phyloP scores from a whole-genome alignment of 1,140 invertebrate species.

The Brachionus rotundiformis region DNA sequence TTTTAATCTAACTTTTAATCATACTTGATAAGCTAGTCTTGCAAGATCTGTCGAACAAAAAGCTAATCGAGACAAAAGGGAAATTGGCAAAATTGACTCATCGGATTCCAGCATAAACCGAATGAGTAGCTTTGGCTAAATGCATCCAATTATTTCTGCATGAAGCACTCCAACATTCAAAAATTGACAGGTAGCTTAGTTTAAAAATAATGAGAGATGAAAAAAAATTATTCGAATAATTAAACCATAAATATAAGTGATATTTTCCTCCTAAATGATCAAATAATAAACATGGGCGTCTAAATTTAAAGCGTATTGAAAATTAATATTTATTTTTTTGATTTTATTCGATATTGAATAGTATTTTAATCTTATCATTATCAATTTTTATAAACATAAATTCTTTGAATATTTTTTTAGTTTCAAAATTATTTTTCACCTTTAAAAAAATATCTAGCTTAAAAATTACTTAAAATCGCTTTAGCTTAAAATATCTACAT shows the following conservation, averaged over 20 bases:
- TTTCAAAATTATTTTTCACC: background rate
- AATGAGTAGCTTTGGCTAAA: background rate
- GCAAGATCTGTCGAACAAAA: background rate
- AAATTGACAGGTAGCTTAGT: conserved; percentile 4
- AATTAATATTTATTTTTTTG: background rate
- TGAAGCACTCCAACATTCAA: background rate
- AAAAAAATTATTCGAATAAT: background rate
- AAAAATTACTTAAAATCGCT: too few species aligned
- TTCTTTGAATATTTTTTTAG: background rate
- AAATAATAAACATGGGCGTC: background rate
- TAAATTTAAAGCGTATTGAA: background rate
- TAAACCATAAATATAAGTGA: background rate
- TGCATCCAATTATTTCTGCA: background rate
- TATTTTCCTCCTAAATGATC: background rate
- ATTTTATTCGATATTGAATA: too few species aligned
- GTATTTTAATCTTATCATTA: too few species aligned
- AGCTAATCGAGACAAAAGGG: background rate
- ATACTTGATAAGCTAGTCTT: background rate
- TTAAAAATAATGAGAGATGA: background rate
- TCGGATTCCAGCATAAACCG: background rate
- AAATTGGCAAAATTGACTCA: background rate
- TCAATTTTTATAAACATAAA: too few species aligned
- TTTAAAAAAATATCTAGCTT: background rate
- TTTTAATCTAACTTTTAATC: background rate
- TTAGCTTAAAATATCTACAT: background rate